Percentiles rank a stretch among this genome's conserved stretches.
Evolutionary conservation across 2,797 vertebrate genomes (phyloP).

Genomic region (Paguma larvata): DNA sequence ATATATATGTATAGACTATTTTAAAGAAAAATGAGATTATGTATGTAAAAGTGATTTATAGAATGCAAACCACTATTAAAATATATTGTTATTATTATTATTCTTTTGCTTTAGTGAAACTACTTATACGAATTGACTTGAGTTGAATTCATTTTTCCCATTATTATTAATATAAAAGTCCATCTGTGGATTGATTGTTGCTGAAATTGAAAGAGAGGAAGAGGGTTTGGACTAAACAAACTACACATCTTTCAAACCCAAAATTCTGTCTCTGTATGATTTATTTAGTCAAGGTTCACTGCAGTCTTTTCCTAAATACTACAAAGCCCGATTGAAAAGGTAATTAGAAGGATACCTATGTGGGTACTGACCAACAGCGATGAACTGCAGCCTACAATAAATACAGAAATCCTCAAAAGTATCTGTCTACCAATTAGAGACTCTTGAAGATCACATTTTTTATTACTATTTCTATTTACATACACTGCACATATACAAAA

Average conservation of each 20-base stretch:
- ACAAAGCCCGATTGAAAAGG: constrained; percentile 8
- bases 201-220: constrained; percentile 45
- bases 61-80: constrained; percentile 37
- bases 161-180: constrained; percentile 53
- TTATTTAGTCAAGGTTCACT: constrained; percentile 54
- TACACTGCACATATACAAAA: background rate
- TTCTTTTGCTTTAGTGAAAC: constrained; percentile 58
- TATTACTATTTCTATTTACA: constrained; percentile 48
- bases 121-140: constrained; percentile 26
- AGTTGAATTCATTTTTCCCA: constrained; percentile 42
- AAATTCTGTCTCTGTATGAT: constrained; percentile 50
- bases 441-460: constrained; percentile 34
- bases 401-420: constrained; percentile 26
- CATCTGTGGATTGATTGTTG: background rate
- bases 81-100: constrained; percentile 16
- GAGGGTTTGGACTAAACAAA: background rate
- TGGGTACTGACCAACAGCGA: constrained; percentile 3
- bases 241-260: constrained; percentile 14
- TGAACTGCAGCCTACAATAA: background rate
- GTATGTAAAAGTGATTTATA: background rate
- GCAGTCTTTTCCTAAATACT: constrained; percentile 45
- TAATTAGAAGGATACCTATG: background rate
- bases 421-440: background rate
- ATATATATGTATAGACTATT: background rate
- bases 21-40: constrained; percentile 34